Evolutionary conservation across 2,888 invertebrate species (phyloP), one percentile per base, ranked within the genome.

Genomic region (Itoplectis maculator): DNA sequence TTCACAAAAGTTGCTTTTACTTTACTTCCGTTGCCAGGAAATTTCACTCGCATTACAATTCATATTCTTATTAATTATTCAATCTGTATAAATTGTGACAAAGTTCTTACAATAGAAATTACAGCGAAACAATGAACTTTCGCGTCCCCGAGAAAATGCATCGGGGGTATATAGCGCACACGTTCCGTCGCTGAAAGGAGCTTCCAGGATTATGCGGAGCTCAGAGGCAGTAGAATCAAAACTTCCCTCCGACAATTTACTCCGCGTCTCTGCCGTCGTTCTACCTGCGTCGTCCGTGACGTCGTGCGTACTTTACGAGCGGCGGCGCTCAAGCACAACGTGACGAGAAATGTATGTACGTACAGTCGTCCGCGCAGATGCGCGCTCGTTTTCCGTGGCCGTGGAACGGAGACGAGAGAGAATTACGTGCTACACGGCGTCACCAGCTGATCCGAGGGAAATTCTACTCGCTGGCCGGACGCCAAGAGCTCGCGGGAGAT

Each of bases 231-330:
- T 51, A 8, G 20, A 51, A 51, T 51, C 18, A 20, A 51, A 51
- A 56, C 56, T 56, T 56, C 9, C 18, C 20, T 20, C 11, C 54
- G 54, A 54, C 23, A 56, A 56, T 18, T 37, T 8, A 20, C 61
- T 7, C 9, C 9, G 15, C 37, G 61, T 37, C 61, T 61, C 8
- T 15, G 11, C 11, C n/a, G n/a, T n/a, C n/a, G n/a, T n/a, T n/a
- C 29, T 56, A 29, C 29, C 56, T 29, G 13, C 3, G 29, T n/a
- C 56, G 13, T 29, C 29, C 23, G 37, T 15, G 61, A 59, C 35
- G 35, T n/a, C n/a, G 59, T 37, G 61, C 15, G 7, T 61, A 40
- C 56, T 29, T 61, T 61, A 35, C 9, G 61, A 61, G 61, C 15
- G 13, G 18, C 37, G n/a, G 6, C 11, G 20, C 6, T 37, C 9